phyloP scores from a whole-genome alignment of 2,797 vertebrate species.

The Clarias laeviceps region DNA sequence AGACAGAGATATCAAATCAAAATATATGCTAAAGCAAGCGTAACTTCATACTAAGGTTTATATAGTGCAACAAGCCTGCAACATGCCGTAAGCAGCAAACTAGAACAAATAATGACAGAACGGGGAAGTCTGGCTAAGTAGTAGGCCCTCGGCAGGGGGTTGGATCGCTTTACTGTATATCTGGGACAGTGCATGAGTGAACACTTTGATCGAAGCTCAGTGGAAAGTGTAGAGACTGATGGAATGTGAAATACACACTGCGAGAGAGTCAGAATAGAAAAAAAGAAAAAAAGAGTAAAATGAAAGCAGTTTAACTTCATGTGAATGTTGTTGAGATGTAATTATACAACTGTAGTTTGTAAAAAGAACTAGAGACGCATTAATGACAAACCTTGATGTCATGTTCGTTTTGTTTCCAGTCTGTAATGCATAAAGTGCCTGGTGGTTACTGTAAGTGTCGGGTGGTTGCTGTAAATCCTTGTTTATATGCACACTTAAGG shows the following conservation, averaged over 20 bases:
- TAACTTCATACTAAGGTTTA: not conserved
- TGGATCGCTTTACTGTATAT: slow-evolving; percentile 37
- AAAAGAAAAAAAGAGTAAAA: not conserved
- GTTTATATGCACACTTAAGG: not conserved
- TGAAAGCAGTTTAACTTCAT: not conserved
- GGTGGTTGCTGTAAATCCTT: not conserved
- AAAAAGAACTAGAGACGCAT: not conserved
- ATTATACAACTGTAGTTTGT: not conserved
- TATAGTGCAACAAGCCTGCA: slow-evolving; percentile 6
- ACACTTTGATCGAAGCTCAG: slow-evolving; percentile 36
- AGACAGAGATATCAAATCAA: not conserved
- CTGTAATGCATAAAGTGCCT: too few relatives aligned
- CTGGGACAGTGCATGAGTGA: slow-evolving; percentile 35
- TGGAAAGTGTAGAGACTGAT: slow-evolving; percentile 19
- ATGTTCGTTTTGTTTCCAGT: not conserved
- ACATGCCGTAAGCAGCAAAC: slow-evolving; percentile 3
- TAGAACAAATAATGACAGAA: slow-evolving; percentile 39
- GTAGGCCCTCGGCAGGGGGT: slow-evolving; percentile 15
- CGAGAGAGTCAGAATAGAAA: not conserved
- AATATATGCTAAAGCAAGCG: not conserved
- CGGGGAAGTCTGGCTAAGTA: slow-evolving; percentile 9
- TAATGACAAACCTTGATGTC: not conserved
- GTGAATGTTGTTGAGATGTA: not conserved
- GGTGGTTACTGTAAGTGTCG: not conserved
- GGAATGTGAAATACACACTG: slow-evolving; percentile 25